Evolutionary conservation across 2,888 invertebrate genomes (phyloP).

Genomic region (Drosophila colorata): DNA sequence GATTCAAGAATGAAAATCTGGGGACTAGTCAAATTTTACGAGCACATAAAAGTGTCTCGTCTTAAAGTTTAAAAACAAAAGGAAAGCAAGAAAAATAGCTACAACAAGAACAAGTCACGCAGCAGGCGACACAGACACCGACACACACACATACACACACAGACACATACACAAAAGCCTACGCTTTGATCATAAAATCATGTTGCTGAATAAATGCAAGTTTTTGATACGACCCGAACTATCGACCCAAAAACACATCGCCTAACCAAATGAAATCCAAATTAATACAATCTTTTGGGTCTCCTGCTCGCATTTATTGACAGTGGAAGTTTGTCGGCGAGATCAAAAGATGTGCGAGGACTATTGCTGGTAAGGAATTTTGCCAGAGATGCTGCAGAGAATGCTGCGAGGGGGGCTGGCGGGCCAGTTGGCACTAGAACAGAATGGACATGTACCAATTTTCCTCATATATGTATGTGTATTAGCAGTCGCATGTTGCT

Average conservation of each 20-base stretch:
- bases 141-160: conserved; percentile 1
- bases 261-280: conserved; percentile 72
- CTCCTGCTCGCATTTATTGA: conserved; percentile 61
- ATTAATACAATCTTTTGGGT: conserved; percentile 77
- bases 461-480: conserved; percentile 14
- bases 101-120: conserved; percentile 14
- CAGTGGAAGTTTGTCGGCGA: conserved; percentile 60
- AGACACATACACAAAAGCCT: conserved; percentile 13
- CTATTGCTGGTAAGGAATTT: conserved; percentile 64
- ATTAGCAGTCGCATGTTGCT: conserved; percentile 37
- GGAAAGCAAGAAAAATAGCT: neutral
- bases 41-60: conserved; percentile 56
- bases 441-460: conserved; percentile 67
- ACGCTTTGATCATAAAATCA: conserved; percentile 68
- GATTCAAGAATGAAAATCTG: conserved; percentile 39
- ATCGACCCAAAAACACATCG: conserved; percentile 51
- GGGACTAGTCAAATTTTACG: conserved; percentile 58
- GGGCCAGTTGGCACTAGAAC: conserved; percentile 4
- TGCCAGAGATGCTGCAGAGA: neutral
- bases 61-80: conserved; percentile 47
- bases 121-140: neutral
- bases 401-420: neutral
- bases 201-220: conserved; percentile 25
- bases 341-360: conserved; percentile 70
- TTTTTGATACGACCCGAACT: conserved; percentile 43